A percentile compares a stretch with the other conserved stretches of the same genome.
Conservation (phyloP, 2,888 invertebrate species). For the Dynastes tityus region DNA sequence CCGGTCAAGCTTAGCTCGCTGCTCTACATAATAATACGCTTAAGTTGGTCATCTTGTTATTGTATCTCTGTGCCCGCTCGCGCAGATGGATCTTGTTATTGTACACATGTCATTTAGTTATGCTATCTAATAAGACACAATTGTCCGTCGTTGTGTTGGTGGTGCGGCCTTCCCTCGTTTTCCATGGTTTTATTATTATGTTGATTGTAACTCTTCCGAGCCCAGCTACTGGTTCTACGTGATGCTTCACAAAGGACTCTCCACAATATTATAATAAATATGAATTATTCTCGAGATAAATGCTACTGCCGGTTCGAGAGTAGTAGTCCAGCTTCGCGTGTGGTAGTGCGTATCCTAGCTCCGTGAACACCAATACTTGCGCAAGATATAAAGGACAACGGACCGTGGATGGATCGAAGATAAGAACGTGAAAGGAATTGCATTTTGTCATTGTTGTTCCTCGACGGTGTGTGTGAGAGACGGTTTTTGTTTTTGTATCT, state of each 20-base stretch:
- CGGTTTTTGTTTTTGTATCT: slow-evolving; percentile 42
- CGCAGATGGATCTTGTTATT: slow-evolving; percentile 61
- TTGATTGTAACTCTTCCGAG: slow-evolving; percentile 38
- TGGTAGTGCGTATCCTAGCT: slow-evolving; percentile 22
- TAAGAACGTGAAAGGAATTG: slow-evolving; percentile 52
- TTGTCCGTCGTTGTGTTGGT: slow-evolving; percentile 60
- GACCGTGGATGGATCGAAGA: slow-evolving; percentile 47
- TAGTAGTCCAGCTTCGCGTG: not conserved
- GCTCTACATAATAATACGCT: slow-evolving; percentile 66
- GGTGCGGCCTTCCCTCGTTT: slow-evolving; percentile 40
- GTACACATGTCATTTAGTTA: slow-evolving; percentile 65
- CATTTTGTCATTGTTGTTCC: slow-evolving; percentile 49
- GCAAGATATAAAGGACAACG: slow-evolving; percentile 48
- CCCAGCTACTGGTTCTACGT: slow-evolving; percentile 58
- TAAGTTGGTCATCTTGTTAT: slow-evolving; percentile 57
- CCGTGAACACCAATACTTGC: slow-evolving; percentile 4
- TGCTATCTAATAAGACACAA: slow-evolving; percentile 65
- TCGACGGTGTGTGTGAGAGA: slow-evolving; percentile 22
- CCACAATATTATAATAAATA: slow-evolving; percentile 54
- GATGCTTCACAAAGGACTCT: slow-evolving; percentile 52
- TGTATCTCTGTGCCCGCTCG: slow-evolving; percentile 57
- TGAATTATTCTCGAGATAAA: slow-evolving; percentile 55
- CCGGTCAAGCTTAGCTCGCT: slow-evolving; percentile 58
- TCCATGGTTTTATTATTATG: slow-evolving; percentile 53
- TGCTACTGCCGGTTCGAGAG: slow-evolving; percentile 18